Conservation (phyloP, 2,888 invertebrate species). For the Rotaria magnacalcarata region DNA sequence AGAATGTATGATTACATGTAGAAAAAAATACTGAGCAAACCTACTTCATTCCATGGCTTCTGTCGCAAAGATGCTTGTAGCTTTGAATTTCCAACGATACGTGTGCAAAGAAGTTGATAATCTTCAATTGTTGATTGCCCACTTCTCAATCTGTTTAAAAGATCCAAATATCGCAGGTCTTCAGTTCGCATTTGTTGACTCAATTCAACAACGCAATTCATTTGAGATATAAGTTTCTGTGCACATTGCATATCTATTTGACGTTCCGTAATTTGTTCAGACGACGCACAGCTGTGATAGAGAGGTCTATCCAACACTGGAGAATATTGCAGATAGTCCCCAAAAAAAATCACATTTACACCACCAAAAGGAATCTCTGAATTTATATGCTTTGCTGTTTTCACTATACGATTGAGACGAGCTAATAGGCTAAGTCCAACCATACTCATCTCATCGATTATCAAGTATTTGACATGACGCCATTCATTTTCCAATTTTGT, state of each 20-base stretch:
- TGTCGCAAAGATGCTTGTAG: neutral
- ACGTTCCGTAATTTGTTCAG: too few relatives aligned
- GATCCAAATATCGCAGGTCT: neutral
- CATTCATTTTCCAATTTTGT: too few relatives aligned
- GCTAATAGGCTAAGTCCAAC: neutral
- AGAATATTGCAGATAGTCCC: too few relatives aligned
- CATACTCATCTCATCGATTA: too few relatives aligned
- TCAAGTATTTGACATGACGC: too few relatives aligned
- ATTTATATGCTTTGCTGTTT: neutral
- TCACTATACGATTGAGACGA: neutral
- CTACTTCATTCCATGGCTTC: neutral
- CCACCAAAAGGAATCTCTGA: neutral
- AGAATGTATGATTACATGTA: neutral
- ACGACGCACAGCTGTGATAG: too few relatives aligned
- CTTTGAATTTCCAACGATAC: neutral
- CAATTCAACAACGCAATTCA: neutral
- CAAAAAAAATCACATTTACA: neutral
- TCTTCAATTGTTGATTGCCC: too few relatives aligned
- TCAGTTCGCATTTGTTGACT: neutral
- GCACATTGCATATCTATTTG: neutral
- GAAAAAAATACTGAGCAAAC: neutral
- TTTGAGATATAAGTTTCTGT: neutral
- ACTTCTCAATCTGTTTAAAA: too few relatives aligned
- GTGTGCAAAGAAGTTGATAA: neutral
- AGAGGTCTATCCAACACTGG: too few relatives aligned